Base-by-base conservation (phyloP, 2,113 vertebrate species). In the Gymnarchus niloticus region DNA sequence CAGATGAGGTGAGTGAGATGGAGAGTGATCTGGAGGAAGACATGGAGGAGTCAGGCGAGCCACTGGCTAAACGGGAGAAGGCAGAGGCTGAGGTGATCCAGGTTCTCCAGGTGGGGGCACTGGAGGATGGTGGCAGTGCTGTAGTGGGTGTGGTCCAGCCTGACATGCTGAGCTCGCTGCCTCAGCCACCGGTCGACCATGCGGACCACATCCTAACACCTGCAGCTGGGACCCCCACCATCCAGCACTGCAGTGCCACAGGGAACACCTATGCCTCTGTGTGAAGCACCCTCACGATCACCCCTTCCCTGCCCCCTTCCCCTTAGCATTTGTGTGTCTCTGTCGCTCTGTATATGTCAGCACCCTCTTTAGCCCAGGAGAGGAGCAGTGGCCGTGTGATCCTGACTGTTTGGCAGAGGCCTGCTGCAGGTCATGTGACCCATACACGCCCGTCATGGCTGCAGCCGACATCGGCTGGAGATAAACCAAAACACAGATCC, bases 21-120 rank as follows among this genome's bases (percentile, higher is more conserved):
- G 95, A 95, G 89, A 95, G 95, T 5, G 95, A 95, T 89, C 87
- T 94, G 44, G 95, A 95, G 0, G 95, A 95, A 1, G 94, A 95
- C 84, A 25, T 88, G 0, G 94, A 95, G 54, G 94, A 94, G 37
- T 87, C 88, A 0, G 93, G 93, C 1, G 94, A 95, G 69, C 94
- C 93, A 1, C 89, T 94, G 8, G 91, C 95, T 83, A 95, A 95
- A 90, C 91, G 93, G 3, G 93, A 94, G 89, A 95, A 94, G 84
- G 90, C 91, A 0, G 93, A 94, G 87, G 88, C 92, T 0, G 94
- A 95, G 89, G 93, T 95, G 51, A 94, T 94, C 88, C 94, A 94
- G 91, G 94, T 95, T 78, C 93, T 95, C 87, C 94, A 95, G 91
- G 93, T 95, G 6, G 94, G 94, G 23, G 90, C 91, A 0, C 86